A percentile compares a stretch with the other conserved stretches of the same genome.
phyloP scores from a whole-genome alignment of 1,140 invertebrate species.

The Trichonephila clavipes region DNA sequence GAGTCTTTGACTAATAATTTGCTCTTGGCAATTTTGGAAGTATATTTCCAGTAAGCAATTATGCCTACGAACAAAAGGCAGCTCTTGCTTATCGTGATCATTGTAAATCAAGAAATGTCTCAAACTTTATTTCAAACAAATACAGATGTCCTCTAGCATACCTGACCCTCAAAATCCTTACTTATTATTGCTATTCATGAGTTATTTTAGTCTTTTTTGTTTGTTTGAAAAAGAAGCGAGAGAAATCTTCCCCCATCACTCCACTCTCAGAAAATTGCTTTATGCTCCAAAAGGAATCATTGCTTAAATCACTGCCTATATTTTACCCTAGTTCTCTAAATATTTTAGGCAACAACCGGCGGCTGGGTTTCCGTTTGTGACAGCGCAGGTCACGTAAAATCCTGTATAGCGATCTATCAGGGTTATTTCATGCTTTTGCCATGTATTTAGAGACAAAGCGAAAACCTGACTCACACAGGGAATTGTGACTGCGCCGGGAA shows the following conservation, averaged over 20 bases:
- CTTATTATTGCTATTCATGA: no score
- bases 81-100: no score
- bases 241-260: no score
- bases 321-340: conserved; percentile 49
- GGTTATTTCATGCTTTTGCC: conserved; percentile 58
- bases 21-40: no score
- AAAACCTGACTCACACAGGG: conserved; percentile 46
- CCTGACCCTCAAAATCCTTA: no score
- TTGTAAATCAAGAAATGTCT: no score
- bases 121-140: no score
- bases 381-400: conserved; percentile 59
- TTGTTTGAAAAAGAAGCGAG: not conserved
- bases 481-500: conserved; percentile 29
- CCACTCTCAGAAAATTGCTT: conserved; percentile 11
- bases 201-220: no score
- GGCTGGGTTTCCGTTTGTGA: conserved; percentile 52
- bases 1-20: no score
- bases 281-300: conserved; percentile 33
- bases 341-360: conserved; percentile 49
- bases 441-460: conserved; percentile 73
- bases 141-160: no score
- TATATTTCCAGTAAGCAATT: no score
- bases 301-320: conserved; percentile 66
- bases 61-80: no score
- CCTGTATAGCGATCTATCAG: conserved; percentile 41